A percentile compares a stretch with the other conserved stretches of the same genome.
phyloP scores from a whole-genome alignment of 1,140 invertebrate species.

The Hylaeus anthracinus region DNA sequence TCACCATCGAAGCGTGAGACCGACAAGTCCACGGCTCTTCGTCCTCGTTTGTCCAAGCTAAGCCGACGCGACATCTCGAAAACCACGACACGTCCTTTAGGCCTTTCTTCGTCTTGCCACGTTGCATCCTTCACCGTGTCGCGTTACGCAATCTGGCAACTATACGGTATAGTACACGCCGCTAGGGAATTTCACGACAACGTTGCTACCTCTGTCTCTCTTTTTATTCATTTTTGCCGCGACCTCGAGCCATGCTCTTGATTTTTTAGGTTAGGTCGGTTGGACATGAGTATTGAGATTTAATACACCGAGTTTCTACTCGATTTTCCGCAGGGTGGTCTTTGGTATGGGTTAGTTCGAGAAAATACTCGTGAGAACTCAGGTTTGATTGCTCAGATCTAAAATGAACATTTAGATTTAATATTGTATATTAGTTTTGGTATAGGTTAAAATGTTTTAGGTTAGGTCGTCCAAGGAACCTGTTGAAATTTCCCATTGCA shows the following conservation, averaged over 20 bases:
- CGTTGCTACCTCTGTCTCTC: background rate
- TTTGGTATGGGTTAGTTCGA: no score
- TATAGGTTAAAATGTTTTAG: no score
- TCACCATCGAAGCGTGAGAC: conserved; percentile 77
- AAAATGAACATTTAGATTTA: no score
- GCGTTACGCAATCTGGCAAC: conserved; percentile 46
- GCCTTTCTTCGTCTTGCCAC: conserved; percentile 45
- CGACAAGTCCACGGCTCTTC: conserved; percentile 76
- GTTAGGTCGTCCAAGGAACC: no score
- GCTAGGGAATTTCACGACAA: conserved; percentile 25
- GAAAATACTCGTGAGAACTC: no score
- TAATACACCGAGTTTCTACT: no score
- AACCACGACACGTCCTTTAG: conserved; percentile 77
- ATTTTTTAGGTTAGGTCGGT: no score
- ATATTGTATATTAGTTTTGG: no score
- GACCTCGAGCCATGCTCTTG: background rate
- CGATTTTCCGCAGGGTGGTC: no score
- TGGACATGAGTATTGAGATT: no score
- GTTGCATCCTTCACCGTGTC: conserved; percentile 40
- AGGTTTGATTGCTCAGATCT: no score
- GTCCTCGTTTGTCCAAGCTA: conserved; percentile 73
- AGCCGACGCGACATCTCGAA: conserved; percentile 78
- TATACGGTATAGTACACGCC: background rate
- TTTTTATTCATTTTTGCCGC: background rate
- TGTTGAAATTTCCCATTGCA: no score